Evolutionary conservation across 2,888 invertebrate genomes (phyloP).

Genomic region (Tetranychus piercei): DNA sequence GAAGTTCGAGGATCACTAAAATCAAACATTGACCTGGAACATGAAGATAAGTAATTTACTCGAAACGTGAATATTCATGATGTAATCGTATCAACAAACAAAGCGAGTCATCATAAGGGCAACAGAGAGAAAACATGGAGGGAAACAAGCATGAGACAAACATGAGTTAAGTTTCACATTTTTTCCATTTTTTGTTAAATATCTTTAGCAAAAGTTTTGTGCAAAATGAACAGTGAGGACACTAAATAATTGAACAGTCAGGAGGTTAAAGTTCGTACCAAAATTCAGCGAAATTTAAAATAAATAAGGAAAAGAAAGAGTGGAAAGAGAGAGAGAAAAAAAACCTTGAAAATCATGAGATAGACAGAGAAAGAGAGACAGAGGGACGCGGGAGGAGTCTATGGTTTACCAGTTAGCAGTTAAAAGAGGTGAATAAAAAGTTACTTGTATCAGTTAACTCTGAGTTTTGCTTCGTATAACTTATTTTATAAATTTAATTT

Average conservation of each 20-base stretch:
- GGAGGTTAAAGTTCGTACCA: too few species aligned
- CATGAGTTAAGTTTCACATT: neutral
- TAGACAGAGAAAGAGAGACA: neutral
- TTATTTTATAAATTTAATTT: too few species aligned
- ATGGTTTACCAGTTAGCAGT: too few species aligned
- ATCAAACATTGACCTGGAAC: neutral
- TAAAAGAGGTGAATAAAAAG: too few species aligned
- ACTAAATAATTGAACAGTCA: too few species aligned
- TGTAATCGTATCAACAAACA: neutral
- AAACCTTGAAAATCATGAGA: neutral
- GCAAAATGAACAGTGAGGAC: too few species aligned
- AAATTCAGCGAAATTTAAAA: too few species aligned
- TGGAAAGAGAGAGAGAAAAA: neutral
- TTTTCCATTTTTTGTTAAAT: too few species aligned
- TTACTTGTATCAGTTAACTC: too few species aligned
- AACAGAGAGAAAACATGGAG: neutral
- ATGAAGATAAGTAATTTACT: neutral
- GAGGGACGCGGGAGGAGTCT: neutral
- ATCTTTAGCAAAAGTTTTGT: too few species aligned
- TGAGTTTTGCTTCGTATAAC: too few species aligned
- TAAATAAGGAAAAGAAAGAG: neutral
- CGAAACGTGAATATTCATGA: neutral
- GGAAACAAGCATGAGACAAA: neutral
- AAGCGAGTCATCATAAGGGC: neutral
- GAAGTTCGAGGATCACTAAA: too few species aligned